Percentiles rank a stretch among this genome's conserved stretches.
Evolutionary conservation across 2,888 invertebrate species (phyloP).

Genomic region (Macrophya alboannulata): DNA sequence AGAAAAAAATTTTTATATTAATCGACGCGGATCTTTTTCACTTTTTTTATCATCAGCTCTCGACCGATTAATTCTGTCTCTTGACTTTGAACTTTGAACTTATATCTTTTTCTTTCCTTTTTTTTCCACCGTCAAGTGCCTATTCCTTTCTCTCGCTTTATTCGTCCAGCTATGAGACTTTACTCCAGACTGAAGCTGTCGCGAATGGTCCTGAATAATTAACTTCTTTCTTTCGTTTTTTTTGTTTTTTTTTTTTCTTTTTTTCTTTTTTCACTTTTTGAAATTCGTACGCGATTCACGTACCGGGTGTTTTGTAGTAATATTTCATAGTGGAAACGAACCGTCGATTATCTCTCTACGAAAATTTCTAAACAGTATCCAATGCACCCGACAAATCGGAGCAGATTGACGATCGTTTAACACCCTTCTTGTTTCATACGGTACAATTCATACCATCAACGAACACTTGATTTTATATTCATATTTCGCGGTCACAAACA

Average conservation of each 20-base stretch:
- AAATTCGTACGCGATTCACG: constrained; percentile 26
- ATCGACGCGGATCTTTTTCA: neutral
- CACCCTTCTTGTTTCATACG: neutral
- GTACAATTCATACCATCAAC: neutral
- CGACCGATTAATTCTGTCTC: constrained; percentile 33
- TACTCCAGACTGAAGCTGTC: neutral
- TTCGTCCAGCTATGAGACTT: neutral
- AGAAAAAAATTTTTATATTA: neutral
- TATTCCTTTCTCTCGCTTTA: constrained; percentile 15
- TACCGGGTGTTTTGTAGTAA: constrained; percentile 55
- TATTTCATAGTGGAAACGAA: constrained; percentile 44
- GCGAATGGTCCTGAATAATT: neutral
- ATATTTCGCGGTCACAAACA: neutral
- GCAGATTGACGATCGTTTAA: neutral
- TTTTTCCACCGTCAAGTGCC: neutral
- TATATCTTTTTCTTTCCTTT: neutral
- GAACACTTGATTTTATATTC: neutral
- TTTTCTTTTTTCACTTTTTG: neutral
- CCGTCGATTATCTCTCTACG: neutral
- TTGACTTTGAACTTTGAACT: constrained; percentile 53
- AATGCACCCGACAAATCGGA: neutral
- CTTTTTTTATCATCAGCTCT: constrained; percentile 26
- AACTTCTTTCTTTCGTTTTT: neutral
- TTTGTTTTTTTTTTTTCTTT: neutral
- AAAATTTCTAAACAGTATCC: neutral